Evolutionary conservation across 2,797 vertebrate species (phyloP), one percentile per base, ranked within the genome.

Genomic region (Catostomus latipinnis): DNA sequence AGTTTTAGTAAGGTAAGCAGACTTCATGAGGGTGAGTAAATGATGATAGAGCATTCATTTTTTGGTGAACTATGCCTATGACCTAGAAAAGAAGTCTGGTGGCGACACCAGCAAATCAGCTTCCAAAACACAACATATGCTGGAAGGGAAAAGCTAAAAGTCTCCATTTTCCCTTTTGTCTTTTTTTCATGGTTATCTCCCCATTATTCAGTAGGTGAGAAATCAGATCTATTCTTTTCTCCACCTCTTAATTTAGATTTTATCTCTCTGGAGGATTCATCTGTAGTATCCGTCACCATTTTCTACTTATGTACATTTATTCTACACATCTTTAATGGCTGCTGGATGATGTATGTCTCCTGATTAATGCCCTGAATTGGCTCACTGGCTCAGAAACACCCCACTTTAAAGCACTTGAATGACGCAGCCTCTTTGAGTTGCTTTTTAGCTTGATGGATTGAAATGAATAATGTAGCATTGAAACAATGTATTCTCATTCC

Each of bases 301-400:
- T 75, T 72, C 62, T 12, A 82, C 74, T 82, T 60, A 78, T 81
- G 83, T 78, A 80, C 81, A 65, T 85, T 85, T 83, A 71, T 65
- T 84, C 68, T 81, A 85, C 87, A 82, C 86, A 87, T 89, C 80
- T 89, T 90, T 91, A 87, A 88, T 91, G 66, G 22, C 83, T 88
- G 77, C 68, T 75, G 52, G 79, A 82, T 87, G 78, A 84, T 81
- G 81, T 82, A 85, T 86, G 77, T 87, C 82, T 83, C 76, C 70
- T 86, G 83, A 84, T 88, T 84, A 88, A 62, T 71, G 85, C 74
- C 86, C 62, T 65, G 54, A 80, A 76, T 46, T 66, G 83, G 70
- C 72, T 80, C 63, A 14, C 43, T 66, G 83, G 70, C 72, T 80
- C 63, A 22, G 58, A 83, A 85, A 63, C 86, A 73, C 82, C 72